phyloP scores from a whole-genome alignment of 2,113 vertebrate genomes.

The Cervus canadensis region DNA sequence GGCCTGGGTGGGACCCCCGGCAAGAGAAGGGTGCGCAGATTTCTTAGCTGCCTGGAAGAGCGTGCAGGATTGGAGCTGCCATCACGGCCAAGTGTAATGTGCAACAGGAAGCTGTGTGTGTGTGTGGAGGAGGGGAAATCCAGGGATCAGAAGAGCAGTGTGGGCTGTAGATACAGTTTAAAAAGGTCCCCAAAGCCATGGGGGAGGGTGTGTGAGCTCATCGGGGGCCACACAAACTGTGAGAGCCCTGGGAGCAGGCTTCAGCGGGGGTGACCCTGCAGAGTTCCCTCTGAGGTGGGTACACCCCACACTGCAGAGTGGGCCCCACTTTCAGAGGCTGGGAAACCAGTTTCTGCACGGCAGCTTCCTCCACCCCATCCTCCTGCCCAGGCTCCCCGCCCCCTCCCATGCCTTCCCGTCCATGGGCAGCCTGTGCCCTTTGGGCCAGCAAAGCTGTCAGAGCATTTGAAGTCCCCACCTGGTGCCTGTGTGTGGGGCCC shows the following conservation, averaged over 20 bases:
- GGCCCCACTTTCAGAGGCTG: neutral
- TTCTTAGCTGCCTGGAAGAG: neutral
- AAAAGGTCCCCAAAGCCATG: neutral
- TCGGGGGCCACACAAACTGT: rapidly evolving
- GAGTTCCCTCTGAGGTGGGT: neutral
- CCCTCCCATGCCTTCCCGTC: no score
- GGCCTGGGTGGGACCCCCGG: neutral
- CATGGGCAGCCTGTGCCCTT: neutral
- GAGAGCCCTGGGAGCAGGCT: neutral
- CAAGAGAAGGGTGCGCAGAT: neutral
- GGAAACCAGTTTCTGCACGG: neutral
- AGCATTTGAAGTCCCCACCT: neutral
- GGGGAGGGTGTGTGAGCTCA: no score
- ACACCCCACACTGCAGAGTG: rapidly evolving
- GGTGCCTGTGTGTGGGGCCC: neutral
- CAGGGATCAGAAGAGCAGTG: neutral
- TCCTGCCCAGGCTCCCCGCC: rapidly evolving
- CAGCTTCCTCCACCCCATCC: neutral
- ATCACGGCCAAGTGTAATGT: rapidly evolving
- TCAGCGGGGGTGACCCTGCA: neutral
- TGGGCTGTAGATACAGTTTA: neutral
- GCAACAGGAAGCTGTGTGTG: rapidly evolving
- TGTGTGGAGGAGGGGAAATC: neutral
- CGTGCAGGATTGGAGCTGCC: neutral
- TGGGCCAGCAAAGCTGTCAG: neutral